Evolutionary conservation across 2,888 invertebrate species (phyloP).

Genomic region (Chrysina gloriosa): DNA sequence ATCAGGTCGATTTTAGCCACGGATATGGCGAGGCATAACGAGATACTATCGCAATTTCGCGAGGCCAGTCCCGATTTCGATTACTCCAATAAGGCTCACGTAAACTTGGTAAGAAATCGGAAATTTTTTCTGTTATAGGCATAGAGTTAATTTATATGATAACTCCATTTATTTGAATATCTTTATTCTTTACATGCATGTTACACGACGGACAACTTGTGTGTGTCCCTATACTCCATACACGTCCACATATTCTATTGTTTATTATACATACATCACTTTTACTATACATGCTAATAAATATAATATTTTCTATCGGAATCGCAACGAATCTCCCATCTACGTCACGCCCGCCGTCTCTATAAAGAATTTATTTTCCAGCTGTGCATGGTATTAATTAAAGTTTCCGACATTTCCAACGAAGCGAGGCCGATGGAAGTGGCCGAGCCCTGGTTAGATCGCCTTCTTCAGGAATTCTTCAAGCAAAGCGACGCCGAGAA

Average conservation of each 20-base stretch:
- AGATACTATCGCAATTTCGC: conserved; percentile 78
- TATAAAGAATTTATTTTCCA: conserved; percentile 63
- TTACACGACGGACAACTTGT: too few species aligned
- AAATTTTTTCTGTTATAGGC: background rate
- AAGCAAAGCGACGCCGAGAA: conserved; percentile 86
- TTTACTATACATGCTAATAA: too few species aligned
- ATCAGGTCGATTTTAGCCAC: conserved; percentile 82
- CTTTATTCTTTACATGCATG: too few species aligned
- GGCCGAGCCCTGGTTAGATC: conserved; percentile 85
- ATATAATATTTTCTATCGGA: too few species aligned
- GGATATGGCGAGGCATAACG: conserved; percentile 84
- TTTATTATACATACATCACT: too few species aligned
- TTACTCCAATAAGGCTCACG: conserved; percentile 75
- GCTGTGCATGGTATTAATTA: conserved; percentile 84
- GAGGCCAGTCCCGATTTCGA: conserved; percentile 76
- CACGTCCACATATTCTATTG: too few species aligned
- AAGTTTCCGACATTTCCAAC: conserved; percentile 87
- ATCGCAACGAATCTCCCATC: too few species aligned
- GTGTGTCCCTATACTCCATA: too few species aligned
- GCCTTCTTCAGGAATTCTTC: conserved; percentile 79
- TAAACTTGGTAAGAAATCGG: conserved; percentile 77
- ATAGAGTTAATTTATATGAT: too few species aligned
- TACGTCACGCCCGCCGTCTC: too few species aligned
- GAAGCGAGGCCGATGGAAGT: conserved; percentile 86
- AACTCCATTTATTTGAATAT: too few species aligned